A percentile compares a stretch with the other conserved stretches of the same genome.
Evolutionary conservation across 2,888 invertebrate genomes (phyloP).

Genomic region (Biston betularia): DNA sequence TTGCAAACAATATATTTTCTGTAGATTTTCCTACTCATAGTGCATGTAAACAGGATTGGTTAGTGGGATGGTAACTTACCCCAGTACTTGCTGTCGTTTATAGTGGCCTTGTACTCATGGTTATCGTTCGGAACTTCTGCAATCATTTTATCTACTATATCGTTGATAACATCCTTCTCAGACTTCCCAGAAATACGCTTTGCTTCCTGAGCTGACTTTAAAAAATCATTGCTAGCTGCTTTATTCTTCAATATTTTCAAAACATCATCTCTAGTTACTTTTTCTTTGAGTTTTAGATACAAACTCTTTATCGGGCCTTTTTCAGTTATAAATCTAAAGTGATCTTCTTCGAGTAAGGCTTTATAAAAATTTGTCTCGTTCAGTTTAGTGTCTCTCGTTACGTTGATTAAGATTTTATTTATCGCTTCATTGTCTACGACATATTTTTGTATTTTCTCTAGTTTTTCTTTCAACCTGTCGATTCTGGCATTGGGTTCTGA

Average conservation of each 20-base stretch:
- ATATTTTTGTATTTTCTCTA: constrained; percentile 62
- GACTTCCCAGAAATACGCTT: constrained; percentile 49
- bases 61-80: constrained; percentile 55
- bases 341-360: constrained; percentile 65
- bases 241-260: constrained; percentile 60
- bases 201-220: constrained; percentile 63
- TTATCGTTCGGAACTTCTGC: constrained; percentile 64
- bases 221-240: constrained; percentile 43
- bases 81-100: constrained; percentile 67
- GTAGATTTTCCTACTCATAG: not conserved
- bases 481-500: constrained; percentile 49
- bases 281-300: constrained; percentile 72
- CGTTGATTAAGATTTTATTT: constrained; percentile 55
- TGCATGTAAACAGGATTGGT: no score
- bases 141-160: constrained; percentile 68
- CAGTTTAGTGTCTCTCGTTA: constrained; percentile 56
- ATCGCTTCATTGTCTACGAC: constrained; percentile 61
- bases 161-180: constrained; percentile 55
- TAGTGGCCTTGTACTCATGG: constrained; percentile 57
- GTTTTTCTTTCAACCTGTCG: constrained; percentile 64
- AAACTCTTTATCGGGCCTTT: constrained; percentile 62
- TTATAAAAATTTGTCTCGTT: constrained; percentile 70
- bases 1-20: not conserved
- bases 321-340: constrained; percentile 54
- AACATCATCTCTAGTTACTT: constrained; percentile 75